These are phyloP conservation scores for Characodon lateralis DNA, from an alignment of 2,797 vertebrate genomes.

Conservation along the genomic window DNA sequence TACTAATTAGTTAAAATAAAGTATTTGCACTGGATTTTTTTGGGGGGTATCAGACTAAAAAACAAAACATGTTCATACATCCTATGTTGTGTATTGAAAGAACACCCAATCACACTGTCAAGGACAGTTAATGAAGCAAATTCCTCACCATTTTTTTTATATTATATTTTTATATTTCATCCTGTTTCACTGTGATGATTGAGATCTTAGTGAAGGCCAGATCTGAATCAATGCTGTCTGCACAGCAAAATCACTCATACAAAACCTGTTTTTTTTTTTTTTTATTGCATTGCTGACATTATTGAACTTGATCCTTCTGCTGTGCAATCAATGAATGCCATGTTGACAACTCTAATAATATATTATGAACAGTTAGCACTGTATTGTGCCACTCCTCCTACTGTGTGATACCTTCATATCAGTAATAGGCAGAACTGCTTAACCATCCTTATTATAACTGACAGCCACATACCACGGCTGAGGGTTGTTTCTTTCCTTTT, in stretches of 20 bases:
- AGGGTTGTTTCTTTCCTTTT: conserved; percentile 30
- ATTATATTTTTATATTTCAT: not conserved
- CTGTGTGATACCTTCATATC: conserved; percentile 22
- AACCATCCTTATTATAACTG: conserved; percentile 31
- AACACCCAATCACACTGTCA: not conserved
- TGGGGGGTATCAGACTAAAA: not conserved
- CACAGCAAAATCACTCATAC: not conserved
- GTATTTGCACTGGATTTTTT: not conserved
- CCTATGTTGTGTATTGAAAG: not conserved
- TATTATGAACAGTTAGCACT: conserved; percentile 1
- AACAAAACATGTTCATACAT: not conserved
- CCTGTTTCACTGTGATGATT: not conserved
- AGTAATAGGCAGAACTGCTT: conserved; percentile 31
- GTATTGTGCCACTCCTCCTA: conserved; percentile 10
- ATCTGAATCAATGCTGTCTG: not conserved
- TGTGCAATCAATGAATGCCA: not conserved
- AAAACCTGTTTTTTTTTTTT: not conserved
- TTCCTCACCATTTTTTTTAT: not conserved
- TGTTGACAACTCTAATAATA: not conserved
- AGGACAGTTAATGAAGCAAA: not conserved
- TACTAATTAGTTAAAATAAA: not conserved
- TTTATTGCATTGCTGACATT: not conserved
- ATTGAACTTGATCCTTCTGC: not conserved
- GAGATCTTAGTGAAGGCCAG: not conserved
- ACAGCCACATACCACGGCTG: conserved; percentile 30